Evolutionary conservation across 2,113 vertebrate species (phyloP).

Genomic region (Cochlearius cochlearius): DNA sequence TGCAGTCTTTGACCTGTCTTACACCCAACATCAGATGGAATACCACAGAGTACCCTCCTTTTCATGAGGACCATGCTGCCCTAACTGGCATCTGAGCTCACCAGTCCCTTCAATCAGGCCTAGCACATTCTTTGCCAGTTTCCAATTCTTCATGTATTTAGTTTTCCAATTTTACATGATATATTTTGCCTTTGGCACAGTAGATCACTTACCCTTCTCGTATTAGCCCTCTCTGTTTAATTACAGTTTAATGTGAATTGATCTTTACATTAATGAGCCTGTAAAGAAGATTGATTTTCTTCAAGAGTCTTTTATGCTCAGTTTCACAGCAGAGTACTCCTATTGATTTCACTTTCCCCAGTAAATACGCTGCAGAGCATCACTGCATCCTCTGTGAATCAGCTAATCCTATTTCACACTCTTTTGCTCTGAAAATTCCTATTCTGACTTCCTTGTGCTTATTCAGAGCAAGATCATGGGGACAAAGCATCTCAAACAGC

Average conservation of each 20-base stretch:
- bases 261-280: slow-evolving; percentile 66
- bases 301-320: slow-evolving; percentile 49
- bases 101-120: neutral
- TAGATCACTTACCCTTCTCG: neutral
- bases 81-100: neutral
- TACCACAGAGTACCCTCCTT: fast-evolving
- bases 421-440: slow-evolving; percentile 30
- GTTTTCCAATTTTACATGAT: neutral
- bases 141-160: neutral
- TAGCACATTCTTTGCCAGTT: neutral
- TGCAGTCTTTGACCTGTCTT: neutral
- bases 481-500: neutral
- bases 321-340: slow-evolving; percentile 41
- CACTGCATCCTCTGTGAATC: slow-evolving; percentile 41
- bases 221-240: slow-evolving; percentile 60
- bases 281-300: slow-evolving; percentile 67
- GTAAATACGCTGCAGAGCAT: slow-evolving; percentile 9
- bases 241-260: slow-evolving; percentile 68
- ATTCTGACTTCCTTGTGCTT: neutral
- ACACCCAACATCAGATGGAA: fast-evolving
- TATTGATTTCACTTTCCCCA: slow-evolving; percentile 57
- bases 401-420: slow-evolving; percentile 71
- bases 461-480: neutral
- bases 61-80: neutral
- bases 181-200: neutral